Evolutionary conservation across 2,113 vertebrate genomes (phyloP).

Genomic region (Nycticorax nycticorax): DNA sequence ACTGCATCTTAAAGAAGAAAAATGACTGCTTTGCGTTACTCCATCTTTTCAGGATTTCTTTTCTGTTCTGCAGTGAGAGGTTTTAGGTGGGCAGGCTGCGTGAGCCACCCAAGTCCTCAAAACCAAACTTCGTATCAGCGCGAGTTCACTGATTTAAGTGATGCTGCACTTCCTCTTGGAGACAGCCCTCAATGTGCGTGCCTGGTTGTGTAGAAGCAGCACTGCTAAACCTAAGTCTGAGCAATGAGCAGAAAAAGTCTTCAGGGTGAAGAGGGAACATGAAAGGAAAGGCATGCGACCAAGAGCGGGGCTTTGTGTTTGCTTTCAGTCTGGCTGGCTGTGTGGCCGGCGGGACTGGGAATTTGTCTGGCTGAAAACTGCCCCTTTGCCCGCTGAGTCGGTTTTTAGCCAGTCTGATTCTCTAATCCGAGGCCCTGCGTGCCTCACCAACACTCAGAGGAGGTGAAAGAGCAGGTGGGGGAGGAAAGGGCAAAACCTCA

Average conservation of each 20-base stretch:
- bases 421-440: not conserved
- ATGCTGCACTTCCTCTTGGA: not conserved
- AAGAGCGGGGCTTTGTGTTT: not conserved
- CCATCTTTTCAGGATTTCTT: not conserved
- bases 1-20: not conserved
- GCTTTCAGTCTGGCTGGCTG: not conserved
- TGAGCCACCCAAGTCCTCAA: rapidly evolving
- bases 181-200: not conserved
- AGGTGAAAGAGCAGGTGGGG: conserved; percentile 33
- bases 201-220: not conserved
- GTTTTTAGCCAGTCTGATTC: not conserved
- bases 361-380: not conserved
- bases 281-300: not conserved
- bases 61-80: not conserved
- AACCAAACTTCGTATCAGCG: rapidly evolving
- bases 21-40: not conserved
- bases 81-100: not conserved
- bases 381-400: not conserved
- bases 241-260: not conserved
- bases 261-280: not conserved
- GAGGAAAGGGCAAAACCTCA: not conserved
- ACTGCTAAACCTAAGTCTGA: not conserved
- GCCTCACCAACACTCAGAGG: rapidly evolving
- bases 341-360: not conserved
- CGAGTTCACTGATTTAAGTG: rapidly evolving